Conservation (phyloP, 2,113 vertebrate genomes). For the Xiphias gladius region DNA sequence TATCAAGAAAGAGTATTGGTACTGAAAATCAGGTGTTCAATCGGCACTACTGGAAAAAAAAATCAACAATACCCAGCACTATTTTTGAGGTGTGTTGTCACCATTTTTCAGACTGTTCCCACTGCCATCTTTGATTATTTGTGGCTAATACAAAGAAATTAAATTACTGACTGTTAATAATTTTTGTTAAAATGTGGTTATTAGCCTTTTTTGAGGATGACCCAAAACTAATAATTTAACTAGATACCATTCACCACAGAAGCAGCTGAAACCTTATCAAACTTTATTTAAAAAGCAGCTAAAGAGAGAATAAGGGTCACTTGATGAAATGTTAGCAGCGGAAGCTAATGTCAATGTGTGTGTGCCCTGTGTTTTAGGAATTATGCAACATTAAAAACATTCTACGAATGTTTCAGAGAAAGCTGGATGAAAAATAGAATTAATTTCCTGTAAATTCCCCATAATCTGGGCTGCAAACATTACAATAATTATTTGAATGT, state of each 20-base stretch:
- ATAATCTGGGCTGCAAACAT: neutral
- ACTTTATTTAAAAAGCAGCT: slow-evolving; percentile 15
- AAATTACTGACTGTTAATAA: neutral
- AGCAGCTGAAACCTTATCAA: slow-evolving; percentile 4
- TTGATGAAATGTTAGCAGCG: slow-evolving; percentile 29
- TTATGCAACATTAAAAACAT: neutral
- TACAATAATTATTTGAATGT: neutral
- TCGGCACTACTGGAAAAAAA: too few species aligned
- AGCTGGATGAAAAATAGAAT: slow-evolving; percentile 13
- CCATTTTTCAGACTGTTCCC: neutral
- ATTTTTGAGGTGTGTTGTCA: too few species aligned
- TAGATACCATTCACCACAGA: neutral
- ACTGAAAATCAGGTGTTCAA: too few species aligned
- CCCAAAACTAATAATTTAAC: slow-evolving; percentile 14
- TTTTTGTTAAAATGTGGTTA: slow-evolving; percentile 23
- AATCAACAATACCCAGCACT: neutral
- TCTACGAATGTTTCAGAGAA: neutral
- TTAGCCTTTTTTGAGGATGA: slow-evolving; percentile 15
- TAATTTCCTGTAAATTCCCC: slow-evolving; percentile 2
- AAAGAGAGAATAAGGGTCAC: slow-evolving; percentile 31
- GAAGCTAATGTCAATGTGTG: slow-evolving; percentile 6
- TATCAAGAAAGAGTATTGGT: too few species aligned
- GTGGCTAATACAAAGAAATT: neutral
- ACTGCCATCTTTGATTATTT: neutral
- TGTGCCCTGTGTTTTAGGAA: slow-evolving; percentile 6